Percentiles rank a stretch among this genome's conserved stretches.
These are phyloP conservation scores for Lampris megalopsis DNA, from an alignment of 2,113 vertebrate genomes.

Conservation along the genomic window DNA sequence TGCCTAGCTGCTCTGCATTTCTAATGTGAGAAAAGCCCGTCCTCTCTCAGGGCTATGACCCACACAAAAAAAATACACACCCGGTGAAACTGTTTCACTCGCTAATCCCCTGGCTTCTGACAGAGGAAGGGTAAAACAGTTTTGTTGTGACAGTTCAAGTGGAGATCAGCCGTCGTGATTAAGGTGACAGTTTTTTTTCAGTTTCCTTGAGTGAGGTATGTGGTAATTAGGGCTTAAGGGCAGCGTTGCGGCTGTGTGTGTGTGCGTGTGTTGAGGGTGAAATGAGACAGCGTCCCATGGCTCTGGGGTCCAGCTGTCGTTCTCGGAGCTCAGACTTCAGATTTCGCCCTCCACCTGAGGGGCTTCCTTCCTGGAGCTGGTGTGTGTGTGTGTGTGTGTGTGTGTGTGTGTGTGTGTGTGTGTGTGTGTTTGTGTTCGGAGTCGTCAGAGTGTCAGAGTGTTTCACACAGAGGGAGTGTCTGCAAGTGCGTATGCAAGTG, in stretches of 20 bases:
- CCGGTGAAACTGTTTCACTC: slow-evolving; percentile 54
- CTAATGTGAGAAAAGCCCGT: slow-evolving; percentile 73
- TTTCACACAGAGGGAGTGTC: neutral
- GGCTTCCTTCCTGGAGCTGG: slow-evolving; percentile 44
- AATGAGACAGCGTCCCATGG: slow-evolving; percentile 4
- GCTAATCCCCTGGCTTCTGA: slow-evolving; percentile 63
- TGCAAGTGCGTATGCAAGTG: neutral
- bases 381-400: slow-evolving; percentile 23
- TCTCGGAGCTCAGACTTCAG: neutral
- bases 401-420: slow-evolving; percentile 8
- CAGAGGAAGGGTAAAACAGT: slow-evolving; percentile 31
- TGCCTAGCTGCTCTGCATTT: slow-evolving; percentile 63
- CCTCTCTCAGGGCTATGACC: slow-evolving; percentile 46
- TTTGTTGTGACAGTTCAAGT: slow-evolving; percentile 46
- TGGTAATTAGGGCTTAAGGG: slow-evolving; percentile 38
- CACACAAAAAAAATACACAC: slow-evolving; percentile 35
- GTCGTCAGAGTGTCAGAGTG: slow-evolving; percentile 8
- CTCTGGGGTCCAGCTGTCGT: neutral
- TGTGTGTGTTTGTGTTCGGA: slow-evolving; percentile 25
- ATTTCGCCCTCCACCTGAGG: slow-evolving; percentile 19
- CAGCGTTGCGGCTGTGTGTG: slow-evolving; percentile 11
- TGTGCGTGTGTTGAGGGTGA: slow-evolving; percentile 34
- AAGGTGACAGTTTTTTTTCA: slow-evolving; percentile 30
- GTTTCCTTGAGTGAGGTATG: slow-evolving; percentile 33
- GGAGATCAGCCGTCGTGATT: slow-evolving; percentile 45